Base-by-base conservation (phyloP, 2,888 invertebrate species). In the Sphaerophoria rueppellii region DNA sequence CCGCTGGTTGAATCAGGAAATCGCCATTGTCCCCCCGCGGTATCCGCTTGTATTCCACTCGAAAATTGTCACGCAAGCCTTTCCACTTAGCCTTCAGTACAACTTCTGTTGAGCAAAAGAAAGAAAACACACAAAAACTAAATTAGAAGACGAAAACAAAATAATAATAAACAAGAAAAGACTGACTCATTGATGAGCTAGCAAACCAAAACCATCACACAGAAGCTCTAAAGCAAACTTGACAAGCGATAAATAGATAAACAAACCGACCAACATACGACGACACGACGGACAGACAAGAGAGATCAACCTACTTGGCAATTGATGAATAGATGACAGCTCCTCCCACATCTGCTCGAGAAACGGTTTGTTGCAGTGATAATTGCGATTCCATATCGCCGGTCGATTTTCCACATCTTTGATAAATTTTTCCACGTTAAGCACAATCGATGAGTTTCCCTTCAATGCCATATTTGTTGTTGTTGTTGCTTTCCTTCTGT, bases 361-460 rank as follows among this genome's bases (percentile, higher is more conserved):
- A 82, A 91, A 92, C 7, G 90, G 90, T 86, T 92, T 92, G 86
- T 92, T 92, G 86, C 92, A 91, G 86, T 91, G 91, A 87, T 91
- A 92, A 87, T 91, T 92, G 61, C 92, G 91, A 89, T 92, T 91
- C 92, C 92, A 92, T 87, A 92, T 92, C 70, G 91, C 92, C 46
- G 92, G 92, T 57, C 91, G 89, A 82, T 91, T 90, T 87, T 91
- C 90, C 61, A 92, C 91, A 87, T 92, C 92, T 86, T 89, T 89
- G 87, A 92, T 92, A 78, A 92, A 91, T 87, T 91, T 90, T 87
- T 91, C 91, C 80, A 91, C 91, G 89, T 91, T 91, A 75, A 91
- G 87, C 65, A 91, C 90, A 88, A 91, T 91, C 74, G 91, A 90
- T 40, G 91, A 90, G 87, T 91, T 90, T 60, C 77, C 76, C 88